Conservation (phyloP, 2,888 invertebrate genomes). For the Allygus modestus region DNA sequence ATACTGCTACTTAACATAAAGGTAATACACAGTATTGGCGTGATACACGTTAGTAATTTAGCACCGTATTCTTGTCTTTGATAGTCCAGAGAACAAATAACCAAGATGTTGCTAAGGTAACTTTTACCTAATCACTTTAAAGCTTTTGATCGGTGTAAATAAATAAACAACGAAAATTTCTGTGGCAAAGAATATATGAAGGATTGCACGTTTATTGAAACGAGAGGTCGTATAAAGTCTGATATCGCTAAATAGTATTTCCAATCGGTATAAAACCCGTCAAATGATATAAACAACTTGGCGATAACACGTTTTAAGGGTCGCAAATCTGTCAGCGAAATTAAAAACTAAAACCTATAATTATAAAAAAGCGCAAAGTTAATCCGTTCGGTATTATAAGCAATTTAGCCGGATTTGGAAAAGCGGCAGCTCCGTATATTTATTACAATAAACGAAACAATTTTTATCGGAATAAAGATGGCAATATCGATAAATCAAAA, state of each 20-base stretch:
- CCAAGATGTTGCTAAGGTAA: too few relatives aligned
- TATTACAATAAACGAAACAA: conserved; percentile 55
- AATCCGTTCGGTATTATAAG: conserved; percentile 54
- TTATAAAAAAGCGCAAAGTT: conserved; percentile 49
- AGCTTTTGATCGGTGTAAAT: too few relatives aligned
- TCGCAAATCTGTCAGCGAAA: conserved; percentile 50
- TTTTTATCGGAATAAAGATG: conserved; percentile 50
- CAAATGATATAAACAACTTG: conserved; percentile 33
- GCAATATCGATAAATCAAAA: conserved; percentile 56
- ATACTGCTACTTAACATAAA: too few relatives aligned
- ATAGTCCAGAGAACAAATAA: too few relatives aligned
- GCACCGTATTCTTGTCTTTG: too few relatives aligned
- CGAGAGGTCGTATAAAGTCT: neutral
- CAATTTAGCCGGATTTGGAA: conserved; percentile 52
- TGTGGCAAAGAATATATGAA: neutral
- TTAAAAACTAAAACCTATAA: conserved; percentile 59
- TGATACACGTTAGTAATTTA: too few relatives aligned
- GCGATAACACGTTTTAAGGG: conserved; percentile 26
- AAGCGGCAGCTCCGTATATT: conserved; percentile 34
- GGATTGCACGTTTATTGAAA: neutral
- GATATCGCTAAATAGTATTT: conserved; percentile 2
- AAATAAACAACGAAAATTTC: too few relatives aligned
- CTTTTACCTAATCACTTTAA: too few relatives aligned
- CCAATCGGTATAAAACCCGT: neutral
- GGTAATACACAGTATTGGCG: too few relatives aligned